Evolutionary conservation across 2,797 vertebrate species (phyloP), one percentile per base, ranked within the genome.

Genomic region (Helarctos malayanus): DNA sequence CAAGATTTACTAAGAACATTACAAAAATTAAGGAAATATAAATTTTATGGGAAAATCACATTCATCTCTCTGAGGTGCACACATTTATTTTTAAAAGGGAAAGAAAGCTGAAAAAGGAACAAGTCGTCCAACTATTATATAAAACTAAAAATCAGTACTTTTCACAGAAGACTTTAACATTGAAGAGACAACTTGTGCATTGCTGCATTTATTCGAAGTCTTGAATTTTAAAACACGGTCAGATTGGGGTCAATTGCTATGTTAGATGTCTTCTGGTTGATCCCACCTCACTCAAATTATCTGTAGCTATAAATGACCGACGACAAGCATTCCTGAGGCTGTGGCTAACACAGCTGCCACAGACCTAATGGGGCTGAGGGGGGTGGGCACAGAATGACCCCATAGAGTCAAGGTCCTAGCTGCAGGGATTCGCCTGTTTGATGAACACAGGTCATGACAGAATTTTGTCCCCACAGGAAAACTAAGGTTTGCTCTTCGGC

Each of bases 321-420:
- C 59, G 61, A 29, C 23, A 27, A 73, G n/a, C 52, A 27, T 23
- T n/a, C 38, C 52, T 18, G 29, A 76, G 69, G 84, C 10, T 27
- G 38, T 80, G 38, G 32, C 61, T 56, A 56, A 59, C 81, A 63
- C 87, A 90, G 84, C 90, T 90, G 75, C 87, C 87, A n/a, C 78
- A 69, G 61, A 61, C 80, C 47, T 45, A n/a, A 59, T 19, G 52
- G 54, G 65, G n/a, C 23, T 54, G 45, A 76, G 23, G 11, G 41
- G 7, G 47, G 38, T 38, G 9, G 47, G 14, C 21, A 47, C 56
- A 45, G 7, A 18, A 61, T 52, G 78, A 81, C 3, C 47, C 38
- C 47, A 6, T 2, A 80, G 56, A 69, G 49, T 35, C 29, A 8
- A 49, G 25, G 56, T 29, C 85, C 35, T 68, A 10, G 5, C 27